Percentiles rank a stretch among this genome's conserved stretches.
Evolutionary conservation across 1,140 invertebrate genomes (phyloP).

Genomic region (Dinoponera quadriceps): DNA sequence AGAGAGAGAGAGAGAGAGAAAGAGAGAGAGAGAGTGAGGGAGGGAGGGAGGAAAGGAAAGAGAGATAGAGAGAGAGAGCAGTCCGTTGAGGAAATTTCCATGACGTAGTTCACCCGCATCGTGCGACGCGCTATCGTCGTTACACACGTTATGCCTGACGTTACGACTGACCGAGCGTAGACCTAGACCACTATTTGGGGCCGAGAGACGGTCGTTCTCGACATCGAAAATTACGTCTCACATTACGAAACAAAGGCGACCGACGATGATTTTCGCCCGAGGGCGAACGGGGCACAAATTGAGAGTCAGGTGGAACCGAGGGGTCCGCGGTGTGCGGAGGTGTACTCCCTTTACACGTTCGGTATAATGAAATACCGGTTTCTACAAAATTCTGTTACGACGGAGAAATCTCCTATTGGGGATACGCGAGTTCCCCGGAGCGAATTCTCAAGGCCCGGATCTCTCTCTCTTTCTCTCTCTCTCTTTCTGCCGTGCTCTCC

Average conservation of each 20-base stretch:
- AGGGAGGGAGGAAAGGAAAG: slow-evolving; percentile 44
- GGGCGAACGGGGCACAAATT: not conserved
- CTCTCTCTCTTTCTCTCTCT: too few species aligned
- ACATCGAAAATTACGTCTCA: slow-evolving; percentile 19
- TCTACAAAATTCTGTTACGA: slow-evolving; percentile 50
- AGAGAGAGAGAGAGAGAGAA: slow-evolving; percentile 23
- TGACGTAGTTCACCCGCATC: slow-evolving; percentile 64
- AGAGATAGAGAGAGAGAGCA: slow-evolving; percentile 55
- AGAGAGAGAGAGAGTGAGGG: slow-evolving; percentile 41
- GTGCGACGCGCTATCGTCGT: slow-evolving; percentile 42
- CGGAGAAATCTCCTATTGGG: slow-evolving; percentile 20
- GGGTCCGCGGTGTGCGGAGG: too few species aligned
- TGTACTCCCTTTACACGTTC: too few species aligned
- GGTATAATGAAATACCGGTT: slow-evolving; percentile 7
- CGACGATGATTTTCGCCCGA: not conserved
- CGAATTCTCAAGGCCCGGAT: not conserved
- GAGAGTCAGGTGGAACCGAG: not conserved
- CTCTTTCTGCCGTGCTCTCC: not conserved
- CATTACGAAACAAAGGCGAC: slow-evolving; percentile 54
- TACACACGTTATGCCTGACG: slow-evolving; percentile 27
- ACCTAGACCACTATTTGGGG: slow-evolving; percentile 8
- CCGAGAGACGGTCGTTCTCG: not conserved
- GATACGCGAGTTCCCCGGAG: not conserved
- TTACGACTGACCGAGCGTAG: slow-evolving; percentile 34
- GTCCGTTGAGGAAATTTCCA: slow-evolving; percentile 75